These are phyloP conservation scores for Gallinago undulata DNA, from an alignment of 2,113 vertebrate species.

Conservation along the genomic window DNA sequence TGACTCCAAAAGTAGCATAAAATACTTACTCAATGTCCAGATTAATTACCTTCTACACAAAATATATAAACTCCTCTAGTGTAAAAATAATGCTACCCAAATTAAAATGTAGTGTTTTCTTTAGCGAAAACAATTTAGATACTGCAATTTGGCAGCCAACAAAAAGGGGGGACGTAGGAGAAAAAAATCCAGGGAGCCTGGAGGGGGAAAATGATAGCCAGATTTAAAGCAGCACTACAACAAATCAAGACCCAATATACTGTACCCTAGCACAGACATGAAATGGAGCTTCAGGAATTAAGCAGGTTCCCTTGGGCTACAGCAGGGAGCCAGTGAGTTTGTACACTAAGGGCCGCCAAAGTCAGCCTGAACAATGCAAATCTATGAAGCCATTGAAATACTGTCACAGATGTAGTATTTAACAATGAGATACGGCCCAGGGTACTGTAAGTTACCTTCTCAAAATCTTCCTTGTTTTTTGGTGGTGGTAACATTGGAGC, in stretches of 20 bases:
- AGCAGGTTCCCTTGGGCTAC: slow-evolving; percentile 70
- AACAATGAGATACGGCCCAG: slow-evolving; percentile 73
- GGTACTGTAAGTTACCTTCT: slow-evolving; percentile 93
- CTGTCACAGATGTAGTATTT: slow-evolving; percentile 75
- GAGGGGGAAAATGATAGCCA: slow-evolving; percentile 69
- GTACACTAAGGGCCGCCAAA: slow-evolving; percentile 68
- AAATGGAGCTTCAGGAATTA: slow-evolving; percentile 44
- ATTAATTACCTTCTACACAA: slow-evolving; percentile 73
- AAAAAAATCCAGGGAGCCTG: slow-evolving; percentile 68
- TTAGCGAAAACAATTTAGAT: slow-evolving; percentile 69
- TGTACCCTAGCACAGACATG: slow-evolving; percentile 38
- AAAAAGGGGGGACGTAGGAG: slow-evolving; percentile 73
- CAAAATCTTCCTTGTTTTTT: slow-evolving; percentile 99
- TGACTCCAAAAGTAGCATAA: slow-evolving; percentile 60
- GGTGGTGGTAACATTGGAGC: slow-evolving; percentile 92
- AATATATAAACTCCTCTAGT: slow-evolving; percentile 67
- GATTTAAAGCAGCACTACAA: slow-evolving; percentile 69
- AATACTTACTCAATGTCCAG: slow-evolving; percentile 69
- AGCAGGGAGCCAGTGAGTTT: slow-evolving; percentile 74
- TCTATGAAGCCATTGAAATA: slow-evolving; percentile 73
- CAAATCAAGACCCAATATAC: slow-evolving; percentile 25
- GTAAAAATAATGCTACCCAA: slow-evolving; percentile 69
- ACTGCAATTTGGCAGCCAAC: slow-evolving; percentile 74
- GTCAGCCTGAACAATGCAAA: slow-evolving; percentile 69
- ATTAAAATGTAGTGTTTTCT: slow-evolving; percentile 67